Base-by-base conservation (phyloP, 2,888 invertebrate species). In the Idaea straminata region DNA sequence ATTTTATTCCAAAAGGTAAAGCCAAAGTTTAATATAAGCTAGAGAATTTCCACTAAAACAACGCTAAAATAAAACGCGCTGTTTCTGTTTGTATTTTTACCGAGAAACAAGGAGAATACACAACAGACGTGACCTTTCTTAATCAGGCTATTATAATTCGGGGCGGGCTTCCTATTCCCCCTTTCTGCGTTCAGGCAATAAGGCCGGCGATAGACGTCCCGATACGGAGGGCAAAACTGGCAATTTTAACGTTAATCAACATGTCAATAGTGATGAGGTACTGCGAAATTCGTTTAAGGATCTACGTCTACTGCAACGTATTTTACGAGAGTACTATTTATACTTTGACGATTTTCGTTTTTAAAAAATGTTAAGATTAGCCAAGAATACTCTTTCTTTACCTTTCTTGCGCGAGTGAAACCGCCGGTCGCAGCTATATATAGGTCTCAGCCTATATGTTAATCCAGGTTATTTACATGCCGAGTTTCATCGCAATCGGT, bases 141-240 rank as follows among this genome's bases (percentile, higher is more conserved):
- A 89, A 89, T 89, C 85, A 89, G 86, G 82, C 83, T 75, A 86
- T 89, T 89, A 88, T 87, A 84, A 88, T 89, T 89, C 88, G 72
- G 63, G 66, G 64, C 66, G 64, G 68, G 70, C 72, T 72, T 66
- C 64, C 62, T 57, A 63, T 61, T 61, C 63, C 69, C 68, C 69
- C 61, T 61, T 66, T 65, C 35, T 61, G 47, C 62, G 64, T 61
- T 36, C 59, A 66, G 69, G 67, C 67, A 69, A 67, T 67, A 69
- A 64, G 67, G 67, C 79, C 77, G 81, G 79, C 77, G 79, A 77
- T 76, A 77, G 72, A 70, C 73, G 70, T 76, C 75, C 74, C 78
- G 82, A 83, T 80, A 79, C 76, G 74, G 76, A 67, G 69, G 69
- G 68, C 70, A 72, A 66, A 64, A 65, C 71, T 82, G 80, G 76